Base-by-base conservation (phyloP, 2,888 invertebrate species). In the Amblyjoppa fuscipennis region DNA sequence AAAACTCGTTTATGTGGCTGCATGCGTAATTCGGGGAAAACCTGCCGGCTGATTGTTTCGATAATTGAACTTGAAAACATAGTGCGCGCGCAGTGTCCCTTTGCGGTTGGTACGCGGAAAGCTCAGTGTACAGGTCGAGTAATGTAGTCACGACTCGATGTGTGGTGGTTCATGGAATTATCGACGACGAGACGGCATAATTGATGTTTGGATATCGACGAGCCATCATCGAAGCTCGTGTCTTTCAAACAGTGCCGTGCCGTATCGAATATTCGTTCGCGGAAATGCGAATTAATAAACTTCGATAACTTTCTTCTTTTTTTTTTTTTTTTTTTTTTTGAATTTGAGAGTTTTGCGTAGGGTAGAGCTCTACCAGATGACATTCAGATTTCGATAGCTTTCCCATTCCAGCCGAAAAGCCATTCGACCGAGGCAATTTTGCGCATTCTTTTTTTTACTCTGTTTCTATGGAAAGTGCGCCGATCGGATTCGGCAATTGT, bases 91-190 rank as follows among this genome's bases (percentile, higher is more conserved):
- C 5, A 20, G 38, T 64, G 56, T 81, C 66, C 28, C 66, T 66
- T 69, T 45, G 68, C 45, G 45, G 66, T 53, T 61, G 71, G 64
- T 85, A 84, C 76, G 73, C 56, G 86, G 88, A 87, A 87, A 83
- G 79, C 76, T 64, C 70, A 31, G 20, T 41, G 74, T 66, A 71
- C 66, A 75, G 69, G 88, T 85, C 85, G 56, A 82, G 75, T 83
- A 83, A 78, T 84, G 87, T 85, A 83, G 73, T 77, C 71, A 76
- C 74, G 70, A 87, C 86, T 84, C 87, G 77, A 74, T 70, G 87
- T 87, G 81, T 90, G 91, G 86, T 93, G 91, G 86, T 93, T 93
- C 93, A 86, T 56, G 87, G 93, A 92, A 93, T 91, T 91, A 90
- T 90, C 89, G 91, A 89, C 89, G 87, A 87, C 88, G 88, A 87